Conservation (phyloP, 2,888 invertebrate genomes). For the Drosophila nigritarsus region DNA sequence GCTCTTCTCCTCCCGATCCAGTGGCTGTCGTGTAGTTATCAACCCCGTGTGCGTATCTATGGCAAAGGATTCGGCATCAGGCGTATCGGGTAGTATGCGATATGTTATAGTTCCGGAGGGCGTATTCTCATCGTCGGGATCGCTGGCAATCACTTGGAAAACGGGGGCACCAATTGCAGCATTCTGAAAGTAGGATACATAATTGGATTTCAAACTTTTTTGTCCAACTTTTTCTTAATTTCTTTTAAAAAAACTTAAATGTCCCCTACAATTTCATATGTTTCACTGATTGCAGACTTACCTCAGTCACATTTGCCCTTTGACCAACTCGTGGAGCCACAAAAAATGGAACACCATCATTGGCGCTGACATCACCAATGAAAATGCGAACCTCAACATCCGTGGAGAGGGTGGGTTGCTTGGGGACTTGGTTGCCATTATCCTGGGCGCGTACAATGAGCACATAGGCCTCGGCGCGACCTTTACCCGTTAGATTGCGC, state of each 20-base stretch:
- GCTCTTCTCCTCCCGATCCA: constrained; percentile 91
- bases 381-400: constrained; percentile 88
- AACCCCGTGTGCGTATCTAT: constrained; percentile 90
- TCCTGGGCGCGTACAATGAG: constrained; percentile 89
- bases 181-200: constrained; percentile 86
- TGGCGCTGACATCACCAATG: constrained; percentile 92
- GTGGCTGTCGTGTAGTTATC: constrained; percentile 88
- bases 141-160: constrained; percentile 91
- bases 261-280: rapidly evolving
- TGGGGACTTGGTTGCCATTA: constrained; percentile 87
- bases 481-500: constrained; percentile 90
- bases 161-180: constrained; percentile 90
- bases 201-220: background rate
- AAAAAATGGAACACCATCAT: constrained; percentile 92
- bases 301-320: constrained; percentile 89
- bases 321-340: constrained; percentile 90
- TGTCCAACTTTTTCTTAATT: too few species aligned
- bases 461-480: constrained; percentile 90
- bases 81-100: constrained; percentile 89
- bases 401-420: constrained; percentile 86
- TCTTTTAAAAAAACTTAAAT: background rate
- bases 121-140: constrained; percentile 91
- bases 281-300: constrained; percentile 73
- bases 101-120: constrained; percentile 90
- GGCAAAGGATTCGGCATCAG: constrained; percentile 88